Conservation (phyloP, 2,113 vertebrate species). For the Apeltes quadracus region DNA sequence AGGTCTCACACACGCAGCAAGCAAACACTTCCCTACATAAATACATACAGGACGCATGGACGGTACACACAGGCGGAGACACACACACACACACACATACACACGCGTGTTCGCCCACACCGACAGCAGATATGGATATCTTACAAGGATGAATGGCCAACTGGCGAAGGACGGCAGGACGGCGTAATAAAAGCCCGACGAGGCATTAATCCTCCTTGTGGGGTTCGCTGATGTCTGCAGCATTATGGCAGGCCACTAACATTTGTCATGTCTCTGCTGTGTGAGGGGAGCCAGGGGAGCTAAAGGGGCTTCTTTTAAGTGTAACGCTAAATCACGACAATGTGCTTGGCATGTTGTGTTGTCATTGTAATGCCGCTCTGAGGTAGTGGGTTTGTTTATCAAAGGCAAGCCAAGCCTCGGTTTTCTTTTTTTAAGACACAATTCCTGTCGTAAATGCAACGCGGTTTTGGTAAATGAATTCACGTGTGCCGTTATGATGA, state of each 20-base stretch:
- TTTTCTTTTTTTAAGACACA: background rate
- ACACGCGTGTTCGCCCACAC: conserved; percentile 24
- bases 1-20: conserved; percentile 13
- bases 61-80: background rate
- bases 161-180: conserved; percentile 65
- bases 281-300: conserved; percentile 17
- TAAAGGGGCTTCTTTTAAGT: conserved; percentile 44
- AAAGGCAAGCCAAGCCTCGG: background rate
- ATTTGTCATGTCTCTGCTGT: conserved; percentile 57
- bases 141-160: conserved; percentile 71
- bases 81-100: background rate
- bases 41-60: conserved; percentile 1
- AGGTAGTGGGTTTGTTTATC: conserved; percentile 2
- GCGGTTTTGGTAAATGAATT: background rate
- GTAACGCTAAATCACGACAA: conserved; percentile 60
- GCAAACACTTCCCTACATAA: conserved; percentile 20
- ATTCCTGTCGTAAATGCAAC: background rate
- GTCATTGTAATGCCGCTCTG: conserved; percentile 41
- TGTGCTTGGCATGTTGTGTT: conserved; percentile 59
- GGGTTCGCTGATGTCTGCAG: conserved; percentile 73
- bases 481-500: background rate
- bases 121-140: conserved; percentile 59
- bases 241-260: conserved; percentile 64
- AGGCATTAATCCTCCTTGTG: conserved; percentile 77
- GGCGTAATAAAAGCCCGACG: conserved; percentile 70